These are phyloP conservation scores for Napeogenes sylphis DNA, from an alignment of 2,888 invertebrate genomes.

Conservation along the genomic window DNA sequence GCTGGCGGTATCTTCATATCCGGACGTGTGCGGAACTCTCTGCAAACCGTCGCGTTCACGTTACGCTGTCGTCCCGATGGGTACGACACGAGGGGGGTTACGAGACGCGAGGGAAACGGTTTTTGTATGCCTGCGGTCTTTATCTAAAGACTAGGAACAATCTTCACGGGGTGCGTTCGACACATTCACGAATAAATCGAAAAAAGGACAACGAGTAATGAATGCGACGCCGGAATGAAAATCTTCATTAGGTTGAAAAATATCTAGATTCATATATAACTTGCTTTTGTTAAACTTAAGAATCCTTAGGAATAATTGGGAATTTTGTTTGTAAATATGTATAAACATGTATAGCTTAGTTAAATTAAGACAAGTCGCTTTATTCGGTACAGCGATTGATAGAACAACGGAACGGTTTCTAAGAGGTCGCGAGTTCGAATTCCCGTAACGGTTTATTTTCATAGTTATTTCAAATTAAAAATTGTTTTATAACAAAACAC, in stretches of 20 bases:
- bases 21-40: conserved; percentile 41
- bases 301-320: no score
- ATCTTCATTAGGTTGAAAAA: conserved; percentile 2
- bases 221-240: conserved; percentile 26
- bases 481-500: no score
- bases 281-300: not conserved
- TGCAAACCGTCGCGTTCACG: conserved; percentile 16
- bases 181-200: conserved; percentile 29
- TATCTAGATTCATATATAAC: not conserved
- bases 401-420: no score
- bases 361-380: no score
- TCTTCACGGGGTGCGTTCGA: conserved; percentile 38
- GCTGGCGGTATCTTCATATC: conserved; percentile 72
- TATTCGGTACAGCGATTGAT: no score
- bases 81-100: conserved; percentile 7
- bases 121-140: conserved; percentile 23
- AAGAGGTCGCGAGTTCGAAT: no score
- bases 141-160: conserved; percentile 36
- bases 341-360: no score
- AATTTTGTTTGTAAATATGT: no score
- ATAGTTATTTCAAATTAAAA: no score
- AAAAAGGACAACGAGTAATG: conserved; percentile 27
- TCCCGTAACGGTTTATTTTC: no score
- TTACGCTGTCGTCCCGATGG: not conserved
- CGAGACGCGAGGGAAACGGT: conserved; percentile 9